These are phyloP conservation scores for Myotis pilosus DNA, from an alignment of 2,797 vertebrate genomes.

Conservation along the genomic window DNA sequence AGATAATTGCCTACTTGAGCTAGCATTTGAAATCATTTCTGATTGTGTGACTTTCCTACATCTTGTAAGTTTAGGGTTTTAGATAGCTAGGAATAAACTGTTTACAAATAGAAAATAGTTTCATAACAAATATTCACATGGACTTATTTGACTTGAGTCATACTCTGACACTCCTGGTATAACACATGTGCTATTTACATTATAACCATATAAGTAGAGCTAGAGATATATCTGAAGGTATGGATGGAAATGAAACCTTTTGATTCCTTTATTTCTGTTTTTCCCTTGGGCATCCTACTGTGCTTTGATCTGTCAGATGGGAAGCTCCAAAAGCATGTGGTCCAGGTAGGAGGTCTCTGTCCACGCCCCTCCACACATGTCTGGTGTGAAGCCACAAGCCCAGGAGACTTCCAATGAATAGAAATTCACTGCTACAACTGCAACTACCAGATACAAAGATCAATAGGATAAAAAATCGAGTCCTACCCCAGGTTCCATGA, in stretches of 20 bases:
- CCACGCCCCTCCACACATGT: background rate
- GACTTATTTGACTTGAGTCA: background rate
- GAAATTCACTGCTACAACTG: constrained; percentile 6
- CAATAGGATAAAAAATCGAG: constrained; percentile 30
- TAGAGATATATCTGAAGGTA: background rate
- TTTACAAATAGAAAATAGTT: constrained; percentile 6
- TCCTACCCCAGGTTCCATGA: background rate
- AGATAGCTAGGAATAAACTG: background rate
- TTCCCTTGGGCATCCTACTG: background rate
- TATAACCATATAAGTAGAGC: constrained; percentile 5
- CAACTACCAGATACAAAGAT: constrained; percentile 16
- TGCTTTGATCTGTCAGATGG: background rate
- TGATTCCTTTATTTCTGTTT: background rate
- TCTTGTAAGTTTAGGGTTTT: background rate
- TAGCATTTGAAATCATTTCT: background rate
- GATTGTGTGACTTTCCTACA: background rate
- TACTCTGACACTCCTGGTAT: background rate
- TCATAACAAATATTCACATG: background rate
- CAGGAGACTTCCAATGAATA: constrained; percentile 39
- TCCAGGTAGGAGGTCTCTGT: background rate
- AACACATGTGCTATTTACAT: background rate
- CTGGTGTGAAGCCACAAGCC: background rate
- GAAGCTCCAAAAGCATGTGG: background rate
- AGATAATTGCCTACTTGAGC: background rate
- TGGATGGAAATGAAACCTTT: background rate